These are phyloP conservation scores for Bombus haemorrhoidalis DNA, from an alignment of 1,140 invertebrate genomes.

Conservation along the genomic window DNA sequence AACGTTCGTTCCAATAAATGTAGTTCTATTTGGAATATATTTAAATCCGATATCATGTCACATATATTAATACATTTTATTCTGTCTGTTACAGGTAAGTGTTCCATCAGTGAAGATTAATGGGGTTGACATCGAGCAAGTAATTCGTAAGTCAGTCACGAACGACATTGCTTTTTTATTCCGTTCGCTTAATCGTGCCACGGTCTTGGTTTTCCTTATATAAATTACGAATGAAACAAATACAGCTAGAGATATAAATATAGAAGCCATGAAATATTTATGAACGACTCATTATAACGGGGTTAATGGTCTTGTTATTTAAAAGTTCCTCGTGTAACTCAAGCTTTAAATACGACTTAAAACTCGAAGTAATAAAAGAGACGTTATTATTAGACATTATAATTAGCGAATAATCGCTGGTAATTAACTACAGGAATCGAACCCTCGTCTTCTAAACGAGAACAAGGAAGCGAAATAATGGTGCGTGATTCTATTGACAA, in stretches of 20 bases:
- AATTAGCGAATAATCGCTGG: background rate
- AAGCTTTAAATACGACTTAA: background rate
- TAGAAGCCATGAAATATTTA: background rate
- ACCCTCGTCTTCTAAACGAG: background rate
- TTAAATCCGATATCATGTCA: background rate
- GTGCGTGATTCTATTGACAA: background rate
- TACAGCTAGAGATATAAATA: background rate
- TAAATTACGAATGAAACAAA: background rate
- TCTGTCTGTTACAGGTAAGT: slow-evolving; percentile 35
- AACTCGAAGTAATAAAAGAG: background rate
- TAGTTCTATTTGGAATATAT: too few relatives aligned
- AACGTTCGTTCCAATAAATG: too few relatives aligned
- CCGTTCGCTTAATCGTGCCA: background rate
- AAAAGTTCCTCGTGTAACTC: background rate
- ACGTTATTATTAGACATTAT: background rate
- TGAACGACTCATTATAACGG: background rate
- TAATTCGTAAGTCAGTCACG: slow-evolving; percentile 10
- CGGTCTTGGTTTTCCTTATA: background rate
- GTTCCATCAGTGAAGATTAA: slow-evolving; percentile 4
- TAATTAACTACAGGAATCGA: background rate
- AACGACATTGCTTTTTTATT: background rate
- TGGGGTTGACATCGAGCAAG: background rate
- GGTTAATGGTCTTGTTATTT: background rate
- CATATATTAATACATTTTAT: background rate
- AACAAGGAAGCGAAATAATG: background rate